These are phyloP conservation scores for Palythoa grandis DNA, from an alignment of 92 coral and sea anemone species.

Conservation along the genomic window DNA sequence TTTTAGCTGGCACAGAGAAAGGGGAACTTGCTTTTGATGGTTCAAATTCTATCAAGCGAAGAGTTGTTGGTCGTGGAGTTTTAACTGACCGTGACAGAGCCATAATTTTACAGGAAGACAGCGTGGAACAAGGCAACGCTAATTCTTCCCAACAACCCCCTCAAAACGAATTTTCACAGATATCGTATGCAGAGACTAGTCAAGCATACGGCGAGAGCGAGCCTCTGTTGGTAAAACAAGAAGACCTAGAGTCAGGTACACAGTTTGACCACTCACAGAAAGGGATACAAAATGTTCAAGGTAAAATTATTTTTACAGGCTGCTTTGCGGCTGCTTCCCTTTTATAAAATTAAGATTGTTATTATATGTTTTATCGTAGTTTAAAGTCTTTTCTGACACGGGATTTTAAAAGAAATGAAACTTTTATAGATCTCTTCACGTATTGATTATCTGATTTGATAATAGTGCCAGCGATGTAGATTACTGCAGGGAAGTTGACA, in stretches of 20 bases:
- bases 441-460: too few relatives aligned
- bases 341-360: background rate
- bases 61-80: constrained; percentile 98
- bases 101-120: constrained; percentile 85
- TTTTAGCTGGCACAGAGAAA: constrained; percentile 93
- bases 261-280: constrained; percentile 16
- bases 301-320: background rate
- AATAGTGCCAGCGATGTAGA: too few relatives aligned
- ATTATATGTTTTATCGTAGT: background rate
- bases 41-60: constrained; percentile 92
- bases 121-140: constrained; percentile 40
- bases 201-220: constrained; percentile 22
- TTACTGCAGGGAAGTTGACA: too few relatives aligned
- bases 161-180: constrained; percentile 2
- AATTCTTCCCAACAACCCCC: constrained; percentile 21
- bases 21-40: constrained; percentile 93
- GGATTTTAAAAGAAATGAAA: too few relatives aligned
- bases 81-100: constrained; percentile 99
- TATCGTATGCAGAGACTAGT: constrained; percentile 10
- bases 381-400: too few relatives aligned
- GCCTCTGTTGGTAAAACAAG: constrained; percentile 21
- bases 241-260: constrained; percentile 6
- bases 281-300: constrained; percentile 11
- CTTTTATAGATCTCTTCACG: too few relatives aligned
- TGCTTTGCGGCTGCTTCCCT: too few relatives aligned